A percentile compares a stretch with the other conserved stretches of the same genome.
phyloP scores from a whole-genome alignment of 2,113 vertebrate species.

The Ancistrus triradiatus region DNA sequence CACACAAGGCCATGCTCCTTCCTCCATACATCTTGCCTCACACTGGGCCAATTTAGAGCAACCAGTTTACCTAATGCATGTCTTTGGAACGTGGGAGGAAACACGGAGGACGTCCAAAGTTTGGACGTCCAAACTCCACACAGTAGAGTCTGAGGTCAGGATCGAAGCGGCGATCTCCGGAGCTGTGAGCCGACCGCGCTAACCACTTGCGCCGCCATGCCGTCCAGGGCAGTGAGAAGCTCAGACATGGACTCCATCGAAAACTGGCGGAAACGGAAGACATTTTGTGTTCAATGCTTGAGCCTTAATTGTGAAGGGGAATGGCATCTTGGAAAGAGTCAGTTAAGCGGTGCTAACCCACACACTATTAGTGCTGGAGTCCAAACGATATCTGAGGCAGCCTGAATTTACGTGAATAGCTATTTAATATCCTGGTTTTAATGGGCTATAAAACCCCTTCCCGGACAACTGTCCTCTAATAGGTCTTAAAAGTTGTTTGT shows the following conservation, averaged over 20 bases:
- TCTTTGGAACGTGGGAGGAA: no score
- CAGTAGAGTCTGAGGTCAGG: no score
- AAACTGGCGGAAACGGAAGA: constrained; percentile 33
- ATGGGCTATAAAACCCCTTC: constrained; percentile 54
- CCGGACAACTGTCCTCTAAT: constrained; percentile 53
- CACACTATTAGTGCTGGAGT: constrained; percentile 45
- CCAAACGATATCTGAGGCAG: constrained; percentile 41
- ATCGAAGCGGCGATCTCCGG: no score
- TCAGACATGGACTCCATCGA: constrained; percentile 37
- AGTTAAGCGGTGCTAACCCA: constrained; percentile 40
- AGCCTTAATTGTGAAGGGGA: constrained; percentile 40
- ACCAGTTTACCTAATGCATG: no score
- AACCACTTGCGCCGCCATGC: no score
- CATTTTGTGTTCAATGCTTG: constrained; percentile 30
- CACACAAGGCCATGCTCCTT: constrained; percentile 32
- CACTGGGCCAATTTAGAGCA: no score
- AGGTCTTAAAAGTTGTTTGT: constrained; percentile 56
- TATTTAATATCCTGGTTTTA: constrained; percentile 52
- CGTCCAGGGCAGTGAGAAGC: constrained; percentile 7
- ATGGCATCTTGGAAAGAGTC: constrained; percentile 39
- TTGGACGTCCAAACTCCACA: no score
- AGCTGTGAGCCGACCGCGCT: no score
- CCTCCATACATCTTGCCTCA: constrained; percentile 28
- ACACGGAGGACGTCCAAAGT: no score
- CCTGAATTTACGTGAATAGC: constrained; percentile 51